Conservation (phyloP, 2,888 invertebrate species). For the Athalia circularis region DNA sequence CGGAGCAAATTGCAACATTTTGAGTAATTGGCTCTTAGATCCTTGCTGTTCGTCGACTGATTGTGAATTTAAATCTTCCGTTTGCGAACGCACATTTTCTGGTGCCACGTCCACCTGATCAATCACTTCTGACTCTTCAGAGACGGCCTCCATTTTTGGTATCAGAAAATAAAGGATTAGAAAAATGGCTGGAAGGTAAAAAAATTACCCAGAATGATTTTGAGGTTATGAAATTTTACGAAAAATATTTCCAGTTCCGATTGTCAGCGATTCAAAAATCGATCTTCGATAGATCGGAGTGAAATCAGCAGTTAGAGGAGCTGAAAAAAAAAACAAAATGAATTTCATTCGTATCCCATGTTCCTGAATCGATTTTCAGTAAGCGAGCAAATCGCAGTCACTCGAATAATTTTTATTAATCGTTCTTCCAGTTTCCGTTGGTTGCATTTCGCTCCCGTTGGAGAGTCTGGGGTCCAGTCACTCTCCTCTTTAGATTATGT, state of each 20-base stretch:
- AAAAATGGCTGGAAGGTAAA: neutral
- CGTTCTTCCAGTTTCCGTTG: neutral
- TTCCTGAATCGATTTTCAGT: no score
- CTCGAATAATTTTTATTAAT: neutral
- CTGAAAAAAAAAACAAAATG: no score
- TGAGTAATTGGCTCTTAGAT: slow-evolving; percentile 7
- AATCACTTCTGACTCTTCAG: no score
- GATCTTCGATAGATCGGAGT: no score
- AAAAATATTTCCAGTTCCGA: no score
- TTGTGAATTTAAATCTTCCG: neutral
- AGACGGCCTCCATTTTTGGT: no score
- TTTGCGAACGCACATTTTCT: slow-evolving; percentile 1
- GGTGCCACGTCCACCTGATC: neutral
- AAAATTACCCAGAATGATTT: no score
- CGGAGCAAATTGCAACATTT: slow-evolving; percentile 5
- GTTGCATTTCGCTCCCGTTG: neutral
- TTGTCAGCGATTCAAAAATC: no score
- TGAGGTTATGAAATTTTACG: no score
- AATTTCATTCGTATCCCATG: no score
- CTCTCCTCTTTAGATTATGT: slow-evolving; percentile 31
- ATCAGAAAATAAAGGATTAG: neutral
- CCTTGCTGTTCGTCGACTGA: neutral
- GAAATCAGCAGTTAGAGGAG: no score
- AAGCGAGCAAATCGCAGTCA: neutral
- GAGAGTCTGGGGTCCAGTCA: slow-evolving; percentile 28